phyloP scores from a whole-genome alignment of 2,888 invertebrate species.

The Octodonta nipae region DNA sequence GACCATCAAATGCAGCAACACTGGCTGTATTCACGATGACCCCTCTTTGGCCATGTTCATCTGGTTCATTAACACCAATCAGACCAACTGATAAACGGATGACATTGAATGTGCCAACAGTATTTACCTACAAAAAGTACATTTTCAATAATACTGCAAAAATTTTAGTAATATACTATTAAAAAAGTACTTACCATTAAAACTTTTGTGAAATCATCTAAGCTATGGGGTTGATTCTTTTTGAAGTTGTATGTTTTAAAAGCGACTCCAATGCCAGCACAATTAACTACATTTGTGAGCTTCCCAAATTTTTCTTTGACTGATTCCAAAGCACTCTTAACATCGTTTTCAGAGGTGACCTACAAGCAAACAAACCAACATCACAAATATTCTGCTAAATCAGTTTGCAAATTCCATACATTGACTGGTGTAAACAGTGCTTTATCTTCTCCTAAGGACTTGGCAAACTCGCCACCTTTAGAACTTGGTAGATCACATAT shows the following conservation, averaged over 20 bases:
- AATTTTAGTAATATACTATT: too few species aligned
- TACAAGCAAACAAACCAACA: constrained; percentile 31
- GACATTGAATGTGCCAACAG: constrained; percentile 86
- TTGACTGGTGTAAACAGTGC: constrained; percentile 71
- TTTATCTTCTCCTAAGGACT: constrained; percentile 51
- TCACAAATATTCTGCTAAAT: too few species aligned
- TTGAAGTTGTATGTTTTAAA: constrained; percentile 81
- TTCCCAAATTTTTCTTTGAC: constrained; percentile 70
- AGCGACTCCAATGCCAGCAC: constrained; percentile 84
- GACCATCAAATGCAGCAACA: constrained; percentile 91
- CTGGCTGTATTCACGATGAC: constrained; percentile 92
- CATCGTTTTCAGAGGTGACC: constrained; percentile 74
- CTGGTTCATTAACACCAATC: constrained; percentile 71
- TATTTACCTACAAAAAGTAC: constrained; percentile 82
- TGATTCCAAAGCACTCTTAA: constrained; percentile 54
- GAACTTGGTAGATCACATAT: constrained; percentile 79
- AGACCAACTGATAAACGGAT: constrained; percentile 69
- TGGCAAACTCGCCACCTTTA: constrained; percentile 64
- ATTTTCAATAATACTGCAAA: too few species aligned
- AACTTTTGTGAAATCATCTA: constrained; percentile 64
- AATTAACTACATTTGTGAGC: constrained; percentile 79
- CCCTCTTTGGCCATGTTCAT: constrained; percentile 75
- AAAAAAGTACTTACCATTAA: constrained; percentile 58
- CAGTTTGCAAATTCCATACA: too few species aligned
- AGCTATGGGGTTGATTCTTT: constrained; percentile 55